These are phyloP conservation scores for Chromobotia macracanthus DNA, from an alignment of 2,797 vertebrate genomes.

Conservation along the genomic window DNA sequence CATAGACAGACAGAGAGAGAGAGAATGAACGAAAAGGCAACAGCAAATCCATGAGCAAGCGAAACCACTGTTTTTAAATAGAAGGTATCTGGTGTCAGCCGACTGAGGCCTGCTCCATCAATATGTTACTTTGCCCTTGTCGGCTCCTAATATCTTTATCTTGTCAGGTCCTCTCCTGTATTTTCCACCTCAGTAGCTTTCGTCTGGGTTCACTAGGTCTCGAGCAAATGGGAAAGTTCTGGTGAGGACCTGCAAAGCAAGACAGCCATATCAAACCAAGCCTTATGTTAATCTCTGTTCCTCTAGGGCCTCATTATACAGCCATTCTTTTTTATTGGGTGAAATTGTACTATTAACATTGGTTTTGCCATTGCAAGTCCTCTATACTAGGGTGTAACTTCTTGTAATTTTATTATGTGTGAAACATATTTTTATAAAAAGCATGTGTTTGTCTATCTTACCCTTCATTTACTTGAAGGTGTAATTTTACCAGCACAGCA, in stretches of 20 bases:
- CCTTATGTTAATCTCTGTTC: slow-evolving; percentile 67
- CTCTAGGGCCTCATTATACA: not conserved
- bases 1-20: slow-evolving; percentile 19
- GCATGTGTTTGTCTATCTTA: slow-evolving; percentile 19
- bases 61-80: slow-evolving; percentile 82
- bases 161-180: slow-evolving; percentile 75
- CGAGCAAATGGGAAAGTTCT: slow-evolving; percentile 67
- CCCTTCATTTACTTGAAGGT: slow-evolving; percentile 12
- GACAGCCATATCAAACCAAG: slow-evolving; percentile 31
- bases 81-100: slow-evolving; percentile 79
- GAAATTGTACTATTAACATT: slow-evolving; percentile 71
- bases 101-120: slow-evolving; percentile 74
- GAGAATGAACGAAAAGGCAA: slow-evolving; percentile 1
- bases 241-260: slow-evolving; percentile 54
- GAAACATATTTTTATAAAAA: slow-evolving; percentile 23
- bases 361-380: slow-evolving; percentile 63
- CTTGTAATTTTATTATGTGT: not conserved
- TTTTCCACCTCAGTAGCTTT: slow-evolving; percentile 77
- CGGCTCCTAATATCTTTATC: slow-evolving; percentile 80
- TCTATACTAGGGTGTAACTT: slow-evolving; percentile 59
- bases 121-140: slow-evolving; percentile 82
- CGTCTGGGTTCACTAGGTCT: slow-evolving; percentile 65
- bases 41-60: slow-evolving; percentile 80
- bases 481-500: slow-evolving; percentile 10
- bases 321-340: slow-evolving; percentile 57